Percentiles rank a stretch among this genome's conserved stretches.
These are phyloP conservation scores for Triplophysa rosa DNA, from an alignment of 2,113 vertebrate genomes.

Conservation along the genomic window DNA sequence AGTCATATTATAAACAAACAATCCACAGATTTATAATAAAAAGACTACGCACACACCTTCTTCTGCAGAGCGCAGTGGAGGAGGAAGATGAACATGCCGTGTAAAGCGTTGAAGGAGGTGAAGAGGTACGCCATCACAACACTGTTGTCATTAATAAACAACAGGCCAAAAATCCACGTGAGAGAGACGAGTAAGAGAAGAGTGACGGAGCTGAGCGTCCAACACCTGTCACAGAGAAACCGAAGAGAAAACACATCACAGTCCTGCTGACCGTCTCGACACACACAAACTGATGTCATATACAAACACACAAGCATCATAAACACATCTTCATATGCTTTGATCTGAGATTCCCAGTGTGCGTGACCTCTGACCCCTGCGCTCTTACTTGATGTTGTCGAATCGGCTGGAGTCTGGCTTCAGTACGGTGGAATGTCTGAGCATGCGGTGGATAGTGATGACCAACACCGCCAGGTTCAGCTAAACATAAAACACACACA, in stretches of 20 bases:
- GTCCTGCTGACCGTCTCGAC: no score
- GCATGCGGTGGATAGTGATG: constrained; percentile 91
- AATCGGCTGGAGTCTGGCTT: constrained; percentile 93
- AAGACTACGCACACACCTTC: constrained; percentile 74
- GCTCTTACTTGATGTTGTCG: constrained; percentile 89
- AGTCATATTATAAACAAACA: no score
- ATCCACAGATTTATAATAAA: no score
- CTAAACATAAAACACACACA: constrained; percentile 61
- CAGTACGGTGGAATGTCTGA: constrained; percentile 84
- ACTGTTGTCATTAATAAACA: constrained; percentile 88
- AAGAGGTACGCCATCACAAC: constrained; percentile 92
- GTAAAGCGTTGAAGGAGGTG: constrained; percentile 91
- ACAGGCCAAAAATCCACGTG: constrained; percentile 90
- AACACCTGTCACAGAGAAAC: constrained; percentile 74
- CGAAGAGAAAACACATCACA: background rate
- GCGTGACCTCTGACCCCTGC: background rate
- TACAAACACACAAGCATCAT: no score
- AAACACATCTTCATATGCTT: no score
- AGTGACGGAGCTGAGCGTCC: constrained; percentile 87
- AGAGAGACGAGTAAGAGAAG: constrained; percentile 89
- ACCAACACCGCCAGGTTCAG: constrained; percentile 88
- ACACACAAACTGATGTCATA: no score
- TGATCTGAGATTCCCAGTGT: no score
- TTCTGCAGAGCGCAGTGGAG: constrained; percentile 91
- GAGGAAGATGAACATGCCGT: constrained; percentile 90